Evolutionary conservation across 2,888 invertebrate genomes (phyloP), one percentile per base, ranked within the genome.

Genomic region (Tachina grossa): DNA sequence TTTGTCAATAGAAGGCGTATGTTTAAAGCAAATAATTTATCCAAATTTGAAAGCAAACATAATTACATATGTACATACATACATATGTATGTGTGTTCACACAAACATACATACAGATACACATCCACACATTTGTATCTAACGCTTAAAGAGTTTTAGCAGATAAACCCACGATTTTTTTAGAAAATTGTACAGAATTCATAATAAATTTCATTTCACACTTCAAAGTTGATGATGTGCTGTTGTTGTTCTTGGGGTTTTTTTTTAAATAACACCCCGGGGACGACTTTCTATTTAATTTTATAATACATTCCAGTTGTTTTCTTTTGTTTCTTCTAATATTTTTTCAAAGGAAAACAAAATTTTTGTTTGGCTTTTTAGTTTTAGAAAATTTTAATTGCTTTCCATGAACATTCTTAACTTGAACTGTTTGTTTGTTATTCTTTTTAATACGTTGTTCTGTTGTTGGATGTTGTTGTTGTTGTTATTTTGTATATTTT

Each of bases 121-220:
- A 63, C 71, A 53, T 63, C 43, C 69, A 68, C n/a, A 43, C 16
- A 51, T 9, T 31, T 31, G 6, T 11, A 16, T 80, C 16, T 22
- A 43, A 47, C 16, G 19, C 31, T 61, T 51, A 4, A 31, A 51
- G 8, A 39, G 45, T 61, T 53, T 41, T 8, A n/a, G 47, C 13
- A 41, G 57, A 19, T n/a, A 63, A 66, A 49, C 14, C 14, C 51
- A 76, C 19, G 59, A 47, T 22, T 75, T 68, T n/a, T 55, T 57
- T 45, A 51, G 57, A 75, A 71, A 80, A 57, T 19, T 13, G 59
- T 47, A 61, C 16, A 55, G 76, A 69, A 69, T 76, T 55, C 13
- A 47, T 61, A 72, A 83, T 78, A 72, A 77, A 83, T 78, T 77
- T 78, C 59, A 72, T 72, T 78, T 83, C 77, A 78, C 77, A 78